Conservation (phyloP, 2,113 vertebrate genomes). For the Orthonyx spaldingii region DNA sequence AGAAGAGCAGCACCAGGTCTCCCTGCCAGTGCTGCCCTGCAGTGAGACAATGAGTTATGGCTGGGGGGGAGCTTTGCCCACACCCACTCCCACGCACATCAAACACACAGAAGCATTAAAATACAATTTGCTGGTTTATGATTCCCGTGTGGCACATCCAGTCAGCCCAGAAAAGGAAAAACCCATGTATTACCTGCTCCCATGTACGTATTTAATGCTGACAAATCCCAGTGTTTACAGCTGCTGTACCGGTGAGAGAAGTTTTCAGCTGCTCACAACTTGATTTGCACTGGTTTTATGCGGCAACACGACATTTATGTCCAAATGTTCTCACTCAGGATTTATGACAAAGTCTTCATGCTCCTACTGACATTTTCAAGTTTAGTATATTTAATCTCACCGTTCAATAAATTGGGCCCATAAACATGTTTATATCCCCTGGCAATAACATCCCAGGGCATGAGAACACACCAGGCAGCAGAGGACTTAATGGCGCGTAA, state of each 20-base stretch:
- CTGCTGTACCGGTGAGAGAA: neutral
- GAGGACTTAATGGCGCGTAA: slow-evolving; percentile 7
- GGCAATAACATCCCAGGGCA: neutral
- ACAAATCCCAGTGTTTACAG: neutral
- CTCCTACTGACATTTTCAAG: neutral
- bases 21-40: neutral
- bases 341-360: neutral
- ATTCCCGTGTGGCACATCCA: neutral
- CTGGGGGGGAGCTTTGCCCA: neutral
- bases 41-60: neutral
- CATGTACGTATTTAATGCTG: neutral
- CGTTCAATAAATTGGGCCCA: neutral
- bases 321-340: neutral
- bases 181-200: neutral
- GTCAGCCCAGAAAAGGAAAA: neutral
- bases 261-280: neutral
- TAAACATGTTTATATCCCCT: slow-evolving; percentile 30
- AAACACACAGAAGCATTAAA: neutral
- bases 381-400: slow-evolving; percentile 23
- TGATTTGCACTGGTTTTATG: neutral
- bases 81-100: rapidly evolving
- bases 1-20: rapidly evolving
- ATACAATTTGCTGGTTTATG: neutral
- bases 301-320: rapidly evolving
- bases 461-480: neutral